Base-by-base conservation (phyloP, 2,888 invertebrate genomes). In the Mythimna ferrago region DNA sequence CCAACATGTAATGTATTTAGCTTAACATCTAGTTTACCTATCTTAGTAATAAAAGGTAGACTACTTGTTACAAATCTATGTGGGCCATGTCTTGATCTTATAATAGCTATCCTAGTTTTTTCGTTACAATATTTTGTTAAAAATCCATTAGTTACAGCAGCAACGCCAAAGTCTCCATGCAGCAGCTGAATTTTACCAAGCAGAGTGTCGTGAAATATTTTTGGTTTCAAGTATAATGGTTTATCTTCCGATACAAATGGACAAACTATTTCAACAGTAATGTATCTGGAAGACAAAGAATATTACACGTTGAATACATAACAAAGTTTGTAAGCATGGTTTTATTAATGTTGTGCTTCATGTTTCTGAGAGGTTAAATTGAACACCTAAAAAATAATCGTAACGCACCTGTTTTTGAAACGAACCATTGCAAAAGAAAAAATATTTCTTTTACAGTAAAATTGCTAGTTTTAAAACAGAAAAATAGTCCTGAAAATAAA, bases 121-220 rank as follows among this genome's bases (percentile, higher is more conserved):
- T 97, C 97, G 93, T 98, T 98, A 89, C 98, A 98, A 93, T 98
- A 98, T 95, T 98, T 98, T 38, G 98, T 97, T 89, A 97, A 94
- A 87, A 98, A 98, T 38, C 98, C 98, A 71, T 97, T 95, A 88
- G 97, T 97, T 10, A 98, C 96, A 2, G 98, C 96, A 11, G 98
- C 98, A 51, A 97, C 93, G 14, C 98, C 98, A 90, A 97, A 98
- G 88, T 98, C 98, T 0, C 98, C 98, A 91, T 98, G 97, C 71
- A 98, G 89, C 87, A 97, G 97, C 87, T 98, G 97, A 19, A 98
- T 97, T 92, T 97, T 97, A 38, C 94, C 93, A 26, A 97, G 88
- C 65, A 98, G 92, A 0, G 97, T 96, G 64, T 96, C 92, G 81
- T 97, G 96, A 54, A 98, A 93, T 76, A 96, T 93, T 58, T 92